Evolutionary conservation across 2,888 invertebrate species (phyloP), one percentile per base, ranked within the genome.

Genomic region (Geophilus truncorum): DNA sequence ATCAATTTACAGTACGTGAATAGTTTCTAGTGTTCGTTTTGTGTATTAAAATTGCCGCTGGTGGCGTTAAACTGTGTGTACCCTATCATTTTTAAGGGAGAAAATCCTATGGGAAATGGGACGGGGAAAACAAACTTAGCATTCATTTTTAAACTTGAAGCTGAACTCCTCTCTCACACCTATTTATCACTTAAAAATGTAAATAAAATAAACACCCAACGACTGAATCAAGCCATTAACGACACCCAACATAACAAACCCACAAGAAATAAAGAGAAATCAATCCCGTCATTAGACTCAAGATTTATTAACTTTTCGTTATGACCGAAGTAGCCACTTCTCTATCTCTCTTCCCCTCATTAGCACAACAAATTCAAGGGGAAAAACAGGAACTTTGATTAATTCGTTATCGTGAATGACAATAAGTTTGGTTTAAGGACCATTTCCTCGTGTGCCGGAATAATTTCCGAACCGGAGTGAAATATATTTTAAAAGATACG

Each of bases 321-420:
- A n/a, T n/a, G n/a, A n/a, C n/a, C n/a, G n/a, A n/a, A n/a, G n/a
- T n/a, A n/a, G n/a, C n/a, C n/a, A n/a, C n/a, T n/a, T n/a, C n/a
- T n/a, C n/a, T n/a, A n/a, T n/a, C n/a, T n/a, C n/a, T 57, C 21
- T 21, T 21, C 57, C 21, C 1, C 21, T 57, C 57, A 57, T 57
- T 57, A 57, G 40, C 40, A 40, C 40, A 57, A 57, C 21, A 18
- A 23, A 18, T 57, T 21, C 21, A 57, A 57, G 57, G 18, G 7
- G n/a, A n/a, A 57, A 57, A 57, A 57, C 57, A 57, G 57, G 57
- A 57, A 57, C 57, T 57, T 57, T 15, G n/a, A 57, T 57, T 57
- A 57, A 57, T 18, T 57, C 57, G 18, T 57, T 57, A 57, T 57
- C 57, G 9, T 57, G 57, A 21, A 57, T 57, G 57, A 57, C 57